phyloP scores from a whole-genome alignment of 2,113 vertebrate species.

The Ariopsis seemanni region DNA sequence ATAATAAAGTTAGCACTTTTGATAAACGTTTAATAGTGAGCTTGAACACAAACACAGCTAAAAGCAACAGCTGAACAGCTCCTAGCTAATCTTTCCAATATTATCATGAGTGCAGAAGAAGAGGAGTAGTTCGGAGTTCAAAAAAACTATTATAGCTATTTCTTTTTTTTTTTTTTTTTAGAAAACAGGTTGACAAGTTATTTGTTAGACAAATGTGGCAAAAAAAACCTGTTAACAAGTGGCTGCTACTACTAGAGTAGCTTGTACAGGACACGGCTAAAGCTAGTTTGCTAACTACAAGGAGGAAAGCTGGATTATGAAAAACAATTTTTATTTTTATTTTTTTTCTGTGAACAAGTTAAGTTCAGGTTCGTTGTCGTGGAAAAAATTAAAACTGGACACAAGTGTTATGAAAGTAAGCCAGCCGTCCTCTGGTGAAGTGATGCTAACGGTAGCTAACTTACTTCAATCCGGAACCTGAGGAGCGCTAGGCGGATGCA shows the following conservation, averaged over 20 bases:
- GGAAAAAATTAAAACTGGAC: not conserved
- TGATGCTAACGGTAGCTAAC: slow-evolving; percentile 38
- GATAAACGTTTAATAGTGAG: not conserved
- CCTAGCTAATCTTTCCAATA: not conserved
- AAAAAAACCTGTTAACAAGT: slow-evolving; percentile 5
- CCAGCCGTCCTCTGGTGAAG: no score
- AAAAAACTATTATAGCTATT: not conserved
- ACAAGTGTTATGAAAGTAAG: not conserved
- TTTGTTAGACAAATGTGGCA: no score
- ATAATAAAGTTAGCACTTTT: not conserved
- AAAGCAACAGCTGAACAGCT: not conserved
- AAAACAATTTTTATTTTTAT: not conserved
- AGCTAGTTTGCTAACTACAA: not conserved
- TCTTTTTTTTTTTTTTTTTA: no score
- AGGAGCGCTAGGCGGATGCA: slow-evolving; percentile 95
- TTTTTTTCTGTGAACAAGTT: not conserved
- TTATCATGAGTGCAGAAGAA: not conserved
- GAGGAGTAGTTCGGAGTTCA: not conserved
- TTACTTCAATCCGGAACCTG: slow-evolving; percentile 92
- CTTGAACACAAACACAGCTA: not conserved
- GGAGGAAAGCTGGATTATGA: not conserved
- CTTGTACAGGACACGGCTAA: not conserved
- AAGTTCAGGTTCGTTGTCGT: not conserved
- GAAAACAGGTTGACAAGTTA: not conserved
- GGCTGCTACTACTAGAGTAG: not conserved